Evolutionary conservation across 2,797 vertebrate species (phyloP).

Genomic region (Clarias fuscus): DNA sequence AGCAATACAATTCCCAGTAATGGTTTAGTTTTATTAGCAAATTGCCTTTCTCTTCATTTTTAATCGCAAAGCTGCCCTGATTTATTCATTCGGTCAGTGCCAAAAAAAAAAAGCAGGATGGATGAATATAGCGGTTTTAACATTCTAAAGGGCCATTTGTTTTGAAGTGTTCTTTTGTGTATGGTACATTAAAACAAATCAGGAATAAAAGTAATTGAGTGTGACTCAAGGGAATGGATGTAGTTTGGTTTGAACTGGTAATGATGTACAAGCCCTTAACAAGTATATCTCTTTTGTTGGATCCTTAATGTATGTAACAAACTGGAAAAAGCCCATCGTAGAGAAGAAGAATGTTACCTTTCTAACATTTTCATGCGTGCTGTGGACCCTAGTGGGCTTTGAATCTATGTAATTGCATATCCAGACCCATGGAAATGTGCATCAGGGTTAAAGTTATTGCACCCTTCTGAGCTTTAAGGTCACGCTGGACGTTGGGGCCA

Average conservation of each 20-base stretch:
- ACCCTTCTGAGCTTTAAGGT: conserved; percentile 21
- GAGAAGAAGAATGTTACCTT: background rate
- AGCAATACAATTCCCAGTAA: conserved; percentile 27
- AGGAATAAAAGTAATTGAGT: background rate
- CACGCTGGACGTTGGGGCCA: conserved; percentile 26
- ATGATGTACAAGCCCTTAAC: background rate
- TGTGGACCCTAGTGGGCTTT: conserved; percentile 11
- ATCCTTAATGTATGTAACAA: background rate
- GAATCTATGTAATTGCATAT: conserved; percentile 30
- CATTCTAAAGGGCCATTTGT: background rate
- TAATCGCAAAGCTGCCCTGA: conserved; percentile 36
- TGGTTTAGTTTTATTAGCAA: conserved; percentile 24
- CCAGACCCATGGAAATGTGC: conserved; percentile 19
- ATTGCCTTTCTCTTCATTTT: conserved; percentile 26
- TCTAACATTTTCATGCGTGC: background rate
- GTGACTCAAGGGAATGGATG: background rate
- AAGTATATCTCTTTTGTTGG: background rate
- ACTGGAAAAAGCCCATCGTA: background rate
- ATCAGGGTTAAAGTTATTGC: conserved; percentile 25
- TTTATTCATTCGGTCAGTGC: conserved; percentile 3
- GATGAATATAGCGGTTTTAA: background rate
- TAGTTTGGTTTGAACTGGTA: background rate
- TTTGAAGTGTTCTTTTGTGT: background rate
- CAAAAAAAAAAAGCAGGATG: background rate
- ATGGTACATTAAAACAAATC: background rate